These are phyloP conservation scores for Ceyx melanurus DNA, from an alignment of 2,113 vertebrate species.

Conservation along the genomic window DNA sequence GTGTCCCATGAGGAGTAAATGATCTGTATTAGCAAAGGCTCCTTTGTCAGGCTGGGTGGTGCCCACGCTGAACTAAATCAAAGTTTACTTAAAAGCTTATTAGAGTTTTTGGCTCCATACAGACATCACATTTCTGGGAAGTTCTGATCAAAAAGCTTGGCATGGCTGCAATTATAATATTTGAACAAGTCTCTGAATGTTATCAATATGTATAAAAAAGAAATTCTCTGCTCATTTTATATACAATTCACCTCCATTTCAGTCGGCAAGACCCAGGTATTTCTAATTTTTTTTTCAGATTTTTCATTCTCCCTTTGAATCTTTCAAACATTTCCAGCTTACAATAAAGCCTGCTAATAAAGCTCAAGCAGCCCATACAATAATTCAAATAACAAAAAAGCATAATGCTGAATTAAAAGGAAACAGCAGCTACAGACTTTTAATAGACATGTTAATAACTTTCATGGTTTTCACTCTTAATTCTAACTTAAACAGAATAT, in stretches of 20 bases:
- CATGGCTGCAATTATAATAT: constrained; percentile 45
- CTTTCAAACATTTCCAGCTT: background rate
- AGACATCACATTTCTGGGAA: constrained; percentile 54
- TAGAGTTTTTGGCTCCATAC: constrained; percentile 7
- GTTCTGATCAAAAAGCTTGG: constrained; percentile 46
- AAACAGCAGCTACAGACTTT: background rate
- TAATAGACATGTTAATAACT: background rate
- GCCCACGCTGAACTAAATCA: constrained; percentile 38
- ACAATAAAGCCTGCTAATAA: background rate
- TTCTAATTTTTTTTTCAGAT: background rate
- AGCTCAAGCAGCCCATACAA: background rate
- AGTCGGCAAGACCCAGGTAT: background rate
- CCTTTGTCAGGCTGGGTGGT: background rate
- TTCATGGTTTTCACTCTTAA: background rate
- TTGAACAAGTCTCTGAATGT: constrained; percentile 17
- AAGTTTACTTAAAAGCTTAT: constrained; percentile 49
- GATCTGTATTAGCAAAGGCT: background rate
- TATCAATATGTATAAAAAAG: constrained; percentile 2
- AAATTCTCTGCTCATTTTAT: background rate
- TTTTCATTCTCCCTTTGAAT: background rate
- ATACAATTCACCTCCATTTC: background rate
- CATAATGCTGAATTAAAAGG: background rate
- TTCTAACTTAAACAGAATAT: background rate
- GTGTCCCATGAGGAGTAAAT: constrained; percentile 27
- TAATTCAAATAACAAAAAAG: background rate